phyloP scores from a whole-genome alignment of 2,113 vertebrate species.

The Globicephala melas region DNA sequence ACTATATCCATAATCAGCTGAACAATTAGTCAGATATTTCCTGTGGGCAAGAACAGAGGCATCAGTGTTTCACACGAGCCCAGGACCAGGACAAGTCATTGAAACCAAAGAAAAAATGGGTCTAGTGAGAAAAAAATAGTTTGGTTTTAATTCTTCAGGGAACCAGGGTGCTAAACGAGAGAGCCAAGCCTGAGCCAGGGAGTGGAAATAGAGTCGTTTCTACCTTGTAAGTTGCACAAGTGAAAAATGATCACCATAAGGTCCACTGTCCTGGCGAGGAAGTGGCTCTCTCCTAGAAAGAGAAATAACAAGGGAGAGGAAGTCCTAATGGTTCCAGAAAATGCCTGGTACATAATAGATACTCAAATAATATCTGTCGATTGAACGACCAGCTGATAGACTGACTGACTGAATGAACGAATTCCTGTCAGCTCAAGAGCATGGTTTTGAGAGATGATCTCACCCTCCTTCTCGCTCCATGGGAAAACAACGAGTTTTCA shows the following conservation, averaged over 20 bases:
- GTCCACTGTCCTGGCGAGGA: neutral
- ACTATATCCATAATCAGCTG: neutral
- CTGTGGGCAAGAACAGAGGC: neutral
- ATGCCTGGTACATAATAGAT: neutral
- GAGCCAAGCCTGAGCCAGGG: neutral
- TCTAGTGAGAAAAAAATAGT: neutral
- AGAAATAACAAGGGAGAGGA: neutral
- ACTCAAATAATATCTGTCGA: neutral
- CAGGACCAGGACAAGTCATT: neutral
- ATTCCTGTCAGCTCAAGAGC: neutral
- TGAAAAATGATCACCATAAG: neutral
- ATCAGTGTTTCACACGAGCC: neutral
- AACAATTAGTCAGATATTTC: neutral
- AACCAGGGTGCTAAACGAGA: neutral
- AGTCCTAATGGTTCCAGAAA: neutral
- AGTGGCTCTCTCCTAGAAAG: neutral
- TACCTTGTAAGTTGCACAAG: neutral
- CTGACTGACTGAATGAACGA: neutral
- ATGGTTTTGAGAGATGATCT: neutral
- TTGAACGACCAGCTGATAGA: neutral
- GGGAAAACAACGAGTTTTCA: neutral
- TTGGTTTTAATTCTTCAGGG: neutral
- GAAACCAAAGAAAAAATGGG: neutral
- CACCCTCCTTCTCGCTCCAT: neutral
- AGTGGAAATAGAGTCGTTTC: neutral